Evolutionary conservation across 2,797 vertebrate genomes (phyloP), one percentile per base, ranked within the genome.

Genomic region (Pipistrellus pipistrellus): DNA sequence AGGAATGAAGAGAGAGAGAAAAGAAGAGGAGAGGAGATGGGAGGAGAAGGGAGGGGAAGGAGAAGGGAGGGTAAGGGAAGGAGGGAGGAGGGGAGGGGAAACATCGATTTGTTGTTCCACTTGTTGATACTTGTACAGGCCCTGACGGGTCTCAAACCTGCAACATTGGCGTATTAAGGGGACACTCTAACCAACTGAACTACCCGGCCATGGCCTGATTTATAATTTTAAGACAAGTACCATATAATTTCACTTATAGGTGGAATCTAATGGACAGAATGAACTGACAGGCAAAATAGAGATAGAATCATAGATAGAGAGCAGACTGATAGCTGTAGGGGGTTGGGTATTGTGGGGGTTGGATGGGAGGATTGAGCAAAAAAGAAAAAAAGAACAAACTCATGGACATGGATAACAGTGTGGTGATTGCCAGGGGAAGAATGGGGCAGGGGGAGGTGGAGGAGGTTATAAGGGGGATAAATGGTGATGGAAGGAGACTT

Each of bases 61-160:
- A 25, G 10, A 41, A 7, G 10, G 55, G 11, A 4, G 55, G 23
- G 38, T 1, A 41, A 25, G 10, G 23, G 6, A 7, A 7, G 0
- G 23, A 25, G 9, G 1, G 23, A 25, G 9, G 55, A 57, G 10
- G 4, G 23, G 55, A 57, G 55, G 55, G 55, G 59, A 62, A 30
- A 62, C 11, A 62, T 25, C 23, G 10, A 64, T 30, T 85, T 80
- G n/a, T 64, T 64, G 30, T 64, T 64, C 62, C 30, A 64, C 30
- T n/a, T 64, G 62, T 64, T 64, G 62, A 64, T 64, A 64, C 62
- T 64, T n/a, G 30, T 64, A n/a, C n/a, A 30, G n/a, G 62, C 62
- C 30, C 15, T 64, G 62, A 64, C 30, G 30, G 62, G 14, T 17
- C 13, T 64, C 30, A n/a, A 64, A n/a, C 62, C 62, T 30, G 14